A percentile compares a stretch with the other conserved stretches of the same genome.
phyloP scores from a whole-genome alignment of 2,797 vertebrate genomes.

The Strix occidentalis region DNA sequence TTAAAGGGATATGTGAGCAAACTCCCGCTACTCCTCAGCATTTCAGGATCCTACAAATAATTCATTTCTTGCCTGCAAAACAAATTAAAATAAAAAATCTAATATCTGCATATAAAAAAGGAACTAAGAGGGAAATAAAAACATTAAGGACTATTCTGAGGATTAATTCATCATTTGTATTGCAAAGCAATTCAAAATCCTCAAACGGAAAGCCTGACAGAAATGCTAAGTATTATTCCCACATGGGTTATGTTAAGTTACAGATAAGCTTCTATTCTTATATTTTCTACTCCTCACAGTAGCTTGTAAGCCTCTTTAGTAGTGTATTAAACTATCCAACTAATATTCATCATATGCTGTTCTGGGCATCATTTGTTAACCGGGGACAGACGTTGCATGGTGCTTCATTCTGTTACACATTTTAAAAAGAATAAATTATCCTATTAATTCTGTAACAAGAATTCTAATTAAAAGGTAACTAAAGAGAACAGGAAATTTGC shows the following conservation, averaged over 20 bases:
- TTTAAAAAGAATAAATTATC: conserved; percentile 44
- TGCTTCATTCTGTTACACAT: neutral
- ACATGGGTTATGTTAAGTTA: conserved; percentile 11
- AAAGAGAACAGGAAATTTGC: neutral
- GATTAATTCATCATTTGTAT: conserved; percentile 23
- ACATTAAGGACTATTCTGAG: neutral
- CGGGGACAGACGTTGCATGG: neutral
- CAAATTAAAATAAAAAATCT: neutral
- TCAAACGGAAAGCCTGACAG: conserved; percentile 2
- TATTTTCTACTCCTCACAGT: neutral
- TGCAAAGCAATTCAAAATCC: conserved; percentile 31
- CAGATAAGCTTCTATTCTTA: conserved; percentile 41
- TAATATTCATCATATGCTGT: conserved; percentile 30
- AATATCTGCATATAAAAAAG: neutral
- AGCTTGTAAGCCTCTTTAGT: conserved; percentile 25
- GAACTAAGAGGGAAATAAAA: neutral
- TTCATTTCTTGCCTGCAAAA: neutral
- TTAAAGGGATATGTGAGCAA: neutral
- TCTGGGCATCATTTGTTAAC: conserved; percentile 34
- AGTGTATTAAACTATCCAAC: conserved; percentile 17
- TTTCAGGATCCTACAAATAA: neutral
- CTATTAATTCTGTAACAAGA: conserved; percentile 34
- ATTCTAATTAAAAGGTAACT: conserved; percentile 37
- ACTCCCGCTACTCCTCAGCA: neutral
- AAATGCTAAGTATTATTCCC: conserved; percentile 52